Evolutionary conservation across 2,797 vertebrate species (phyloP).

Genomic region (Darevskia nairensis): DNA sequence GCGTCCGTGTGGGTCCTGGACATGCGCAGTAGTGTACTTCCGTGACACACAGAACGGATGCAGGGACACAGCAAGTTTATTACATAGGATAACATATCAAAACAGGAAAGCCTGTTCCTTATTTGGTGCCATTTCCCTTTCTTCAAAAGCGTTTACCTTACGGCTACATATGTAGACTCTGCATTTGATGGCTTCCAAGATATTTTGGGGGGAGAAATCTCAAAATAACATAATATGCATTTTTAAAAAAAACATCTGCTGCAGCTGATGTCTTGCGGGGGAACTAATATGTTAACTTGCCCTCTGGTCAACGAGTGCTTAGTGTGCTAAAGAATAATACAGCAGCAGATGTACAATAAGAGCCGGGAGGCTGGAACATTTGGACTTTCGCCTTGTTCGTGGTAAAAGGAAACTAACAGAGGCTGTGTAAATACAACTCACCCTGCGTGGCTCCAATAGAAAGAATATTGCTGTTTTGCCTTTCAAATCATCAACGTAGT

Average conservation of each 20-base stretch:
- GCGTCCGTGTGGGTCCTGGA: too few relatives aligned
- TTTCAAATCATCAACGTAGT: conserved; percentile 46
- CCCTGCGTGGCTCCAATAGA: conserved; percentile 57
- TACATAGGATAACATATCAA: neutral
- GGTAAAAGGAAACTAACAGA: conserved; percentile 77
- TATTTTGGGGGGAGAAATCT: conserved; percentile 41
- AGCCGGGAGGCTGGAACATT: conserved; percentile 64
- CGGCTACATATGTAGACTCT: conserved; percentile 23
- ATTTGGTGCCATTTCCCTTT: conserved; percentile 26
- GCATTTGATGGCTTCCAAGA: conserved; percentile 53
- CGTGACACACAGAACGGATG: too few relatives aligned
- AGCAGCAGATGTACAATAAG: conserved; percentile 72
- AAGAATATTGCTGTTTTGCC: conserved; percentile 46
- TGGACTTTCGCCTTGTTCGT: conserved; percentile 69
- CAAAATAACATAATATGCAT: conserved; percentile 56
- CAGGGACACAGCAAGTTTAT: too few relatives aligned
- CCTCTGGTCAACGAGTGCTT: conserved; percentile 60
- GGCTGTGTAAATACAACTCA: conserved; percentile 69
- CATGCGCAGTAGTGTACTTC: too few relatives aligned
- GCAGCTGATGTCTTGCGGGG: conserved; percentile 55
- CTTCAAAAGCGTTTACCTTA: conserved; percentile 49
- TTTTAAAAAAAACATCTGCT: conserved; percentile 75
- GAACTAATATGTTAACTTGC: conserved; percentile 60
- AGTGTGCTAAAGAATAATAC: conserved; percentile 63
- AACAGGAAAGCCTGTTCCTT: conserved; percentile 47